Conservation (phyloP, 2,888 invertebrate genomes). For the Rotaria socialis region DNA sequence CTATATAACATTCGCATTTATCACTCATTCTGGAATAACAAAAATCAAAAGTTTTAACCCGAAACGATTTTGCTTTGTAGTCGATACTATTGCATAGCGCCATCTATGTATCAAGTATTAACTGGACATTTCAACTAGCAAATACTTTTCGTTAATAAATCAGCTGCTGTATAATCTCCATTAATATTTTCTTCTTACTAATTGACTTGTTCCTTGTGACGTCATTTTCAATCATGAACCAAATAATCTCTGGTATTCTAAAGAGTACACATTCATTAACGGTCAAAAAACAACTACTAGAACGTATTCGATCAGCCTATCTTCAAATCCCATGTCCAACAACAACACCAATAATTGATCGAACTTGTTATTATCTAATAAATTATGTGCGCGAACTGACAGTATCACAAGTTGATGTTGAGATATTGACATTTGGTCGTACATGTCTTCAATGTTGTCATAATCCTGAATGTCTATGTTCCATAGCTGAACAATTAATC, state of each 20-base stretch:
- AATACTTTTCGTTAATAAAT: background rate
- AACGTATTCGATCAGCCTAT: background rate
- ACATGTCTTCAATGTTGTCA: background rate
- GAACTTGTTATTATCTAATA: background rate
- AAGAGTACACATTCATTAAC: background rate
- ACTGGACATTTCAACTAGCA: background rate
- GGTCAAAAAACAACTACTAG: background rate
- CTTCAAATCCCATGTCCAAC: background rate
- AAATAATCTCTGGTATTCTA: background rate
- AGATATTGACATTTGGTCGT: background rate
- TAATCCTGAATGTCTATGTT: background rate
- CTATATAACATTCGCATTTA: too few relatives aligned
- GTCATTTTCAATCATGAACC: background rate
- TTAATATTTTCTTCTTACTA: background rate
- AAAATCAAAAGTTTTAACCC: too few relatives aligned
- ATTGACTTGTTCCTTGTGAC: background rate
- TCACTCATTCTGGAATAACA: too few relatives aligned
- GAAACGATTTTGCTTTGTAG: background rate
- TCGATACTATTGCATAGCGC: background rate
- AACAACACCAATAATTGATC: background rate
- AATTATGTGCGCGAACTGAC: slow-evolving; percentile 4
- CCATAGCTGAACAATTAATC: background rate
- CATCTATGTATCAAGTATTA: background rate
- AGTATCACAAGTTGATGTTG: background rate
- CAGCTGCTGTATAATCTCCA: slow-evolving; percentile 2